Base-by-base conservation (phyloP, 2,888 invertebrate genomes). In the Athalia cordata region DNA sequence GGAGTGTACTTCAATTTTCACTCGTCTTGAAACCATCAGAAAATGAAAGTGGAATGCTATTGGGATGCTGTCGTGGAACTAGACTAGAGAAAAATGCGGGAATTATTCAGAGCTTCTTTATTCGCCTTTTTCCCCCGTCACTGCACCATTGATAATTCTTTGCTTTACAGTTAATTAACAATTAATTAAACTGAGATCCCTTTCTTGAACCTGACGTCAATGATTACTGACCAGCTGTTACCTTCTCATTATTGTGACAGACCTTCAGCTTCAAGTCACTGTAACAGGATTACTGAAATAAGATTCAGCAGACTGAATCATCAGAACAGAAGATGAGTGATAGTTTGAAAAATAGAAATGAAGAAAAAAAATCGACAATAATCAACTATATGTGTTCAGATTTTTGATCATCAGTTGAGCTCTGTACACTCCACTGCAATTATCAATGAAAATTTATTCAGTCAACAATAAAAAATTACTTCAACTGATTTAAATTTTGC, bases 41-140 rank as follows among this genome's bases (percentile, higher is more conserved):
- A 29, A 29, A 29, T 29, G 29, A 29, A 2, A 29, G 29, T 29
- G 29, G 29, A 29, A 29, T 29, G 29, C 29, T 29, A 29, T 1
- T 55, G 55, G 55, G n/a, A n/a, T 8, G 1, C 55, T 55, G 55
- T n/a, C 9, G n/a, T 55, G n/a, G 55, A 55, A 55, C 8, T 1
- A 11, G 55, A 55, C 55, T 8, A n/a, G n/a, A n/a, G 55, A 55
- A 11, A 55, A n/a, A 55, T 11, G 55, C 55, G 55, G 9, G 55
- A 55, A 55, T 81, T 85, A 86, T 85, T 83, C 84, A 85, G 82
- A 85, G 83, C 81, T 87, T 83, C 84, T 88, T 87, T 87, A 87
- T 88, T 89, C 85, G 85, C 84, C 85, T 85, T 87, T 84, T 85
- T 85, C 13, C 13, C 43, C 15, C 67, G 13, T 67, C 50, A 85